A percentile compares a stretch with the other conserved stretches of the same genome.
Evolutionary conservation across 2,888 invertebrate genomes (phyloP).

Genomic region (Idaea straminata): DNA sequence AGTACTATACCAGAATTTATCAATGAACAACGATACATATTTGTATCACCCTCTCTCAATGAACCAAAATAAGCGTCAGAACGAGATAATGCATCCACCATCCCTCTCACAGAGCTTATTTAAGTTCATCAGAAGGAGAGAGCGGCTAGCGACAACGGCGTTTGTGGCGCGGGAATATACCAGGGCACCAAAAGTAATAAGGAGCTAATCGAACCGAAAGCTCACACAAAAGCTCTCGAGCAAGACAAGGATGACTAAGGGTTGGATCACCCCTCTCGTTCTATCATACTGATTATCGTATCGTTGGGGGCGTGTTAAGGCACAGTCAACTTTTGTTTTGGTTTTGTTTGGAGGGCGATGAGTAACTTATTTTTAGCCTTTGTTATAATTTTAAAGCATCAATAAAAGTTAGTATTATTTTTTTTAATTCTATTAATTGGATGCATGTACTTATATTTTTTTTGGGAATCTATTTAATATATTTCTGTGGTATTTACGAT

Average conservation of each 20-base stretch:
- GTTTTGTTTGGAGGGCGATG: conserved; percentile 8
- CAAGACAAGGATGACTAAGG: conserved; percentile 53
- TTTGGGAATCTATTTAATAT: not conserved
- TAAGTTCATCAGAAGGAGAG: conserved; percentile 68
- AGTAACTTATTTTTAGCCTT: not conserved
- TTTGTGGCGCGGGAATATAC: conserved; percentile 74
- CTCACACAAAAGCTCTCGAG: conserved; percentile 60
- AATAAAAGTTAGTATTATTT: not conserved
- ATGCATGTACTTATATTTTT: not conserved
- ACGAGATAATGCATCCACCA: conserved; percentile 28
- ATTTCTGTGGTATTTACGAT: not conserved
- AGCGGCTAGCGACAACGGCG: conserved; percentile 79
- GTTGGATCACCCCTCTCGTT: conserved; percentile 42
- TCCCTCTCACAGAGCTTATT: conserved; percentile 45
- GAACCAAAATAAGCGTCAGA: conserved; percentile 17
- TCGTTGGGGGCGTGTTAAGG: conserved; percentile 39
- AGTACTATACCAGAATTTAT: not conserved
- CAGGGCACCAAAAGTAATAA: conserved; percentile 50
- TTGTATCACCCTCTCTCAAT: conserved; percentile 4
- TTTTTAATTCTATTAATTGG: not conserved
- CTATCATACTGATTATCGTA: conserved; percentile 37
- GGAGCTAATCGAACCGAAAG: conserved; percentile 47
- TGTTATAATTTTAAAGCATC: not conserved
- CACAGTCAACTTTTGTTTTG: conserved; percentile 18
- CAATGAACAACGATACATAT: not conserved